Percentiles rank a stretch among this genome's conserved stretches.
These are phyloP conservation scores for Archocentrus centrarchus DNA, from an alignment of 2,113 vertebrate genomes.

Conservation along the genomic window DNA sequence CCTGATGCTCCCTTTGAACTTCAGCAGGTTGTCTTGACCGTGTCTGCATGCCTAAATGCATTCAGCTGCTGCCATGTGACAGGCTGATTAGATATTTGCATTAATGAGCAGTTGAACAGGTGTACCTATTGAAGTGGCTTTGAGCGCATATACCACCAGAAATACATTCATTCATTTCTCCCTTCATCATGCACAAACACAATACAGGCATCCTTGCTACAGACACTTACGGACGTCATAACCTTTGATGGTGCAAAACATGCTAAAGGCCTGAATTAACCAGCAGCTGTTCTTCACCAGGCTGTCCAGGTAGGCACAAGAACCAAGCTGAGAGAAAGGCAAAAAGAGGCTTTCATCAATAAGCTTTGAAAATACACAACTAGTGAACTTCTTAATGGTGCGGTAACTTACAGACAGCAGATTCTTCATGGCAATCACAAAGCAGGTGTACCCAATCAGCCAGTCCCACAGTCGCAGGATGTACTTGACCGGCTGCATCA, in stretches of 20 bases:
- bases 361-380: background rate
- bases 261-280: conserved; percentile 81
- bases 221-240: conserved; percentile 77
- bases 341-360: background rate
- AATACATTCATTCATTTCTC: background rate
- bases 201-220: background rate
- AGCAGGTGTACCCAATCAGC: conserved; percentile 79
- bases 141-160: background rate
- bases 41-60: background rate
- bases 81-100: background rate
- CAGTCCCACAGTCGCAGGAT: conserved; percentile 79
- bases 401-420: conserved; percentile 74
- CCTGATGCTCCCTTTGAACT: background rate
- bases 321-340: conserved; percentile 69
- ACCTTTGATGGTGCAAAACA: conserved; percentile 82
- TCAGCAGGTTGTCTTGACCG: background rate
- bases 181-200: background rate
- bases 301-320: conserved; percentile 77
- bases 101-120: background rate
- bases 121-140: background rate
- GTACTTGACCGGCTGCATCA: conserved; percentile 78
- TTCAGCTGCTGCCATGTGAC: background rate
- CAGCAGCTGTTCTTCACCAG: conserved; percentile 79
- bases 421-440: conserved; percentile 83
- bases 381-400: background rate